These are phyloP conservation scores for Ranitomeya imitator DNA, from an alignment of 2,113 vertebrate species.

Conservation along the genomic window DNA sequence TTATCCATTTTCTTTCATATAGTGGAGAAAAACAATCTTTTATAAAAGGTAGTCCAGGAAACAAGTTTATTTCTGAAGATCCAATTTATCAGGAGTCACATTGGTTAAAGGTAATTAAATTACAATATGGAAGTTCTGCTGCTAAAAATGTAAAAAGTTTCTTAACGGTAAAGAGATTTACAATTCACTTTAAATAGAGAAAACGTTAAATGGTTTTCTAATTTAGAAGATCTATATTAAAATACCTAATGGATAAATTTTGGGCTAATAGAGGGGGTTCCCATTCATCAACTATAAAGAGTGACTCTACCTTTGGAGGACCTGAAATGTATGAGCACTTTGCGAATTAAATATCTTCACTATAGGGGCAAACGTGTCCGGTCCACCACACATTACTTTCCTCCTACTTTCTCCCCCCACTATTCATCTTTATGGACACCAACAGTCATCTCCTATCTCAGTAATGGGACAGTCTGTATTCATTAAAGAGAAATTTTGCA, in stretches of 20 bases:
- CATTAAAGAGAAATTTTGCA: no score
- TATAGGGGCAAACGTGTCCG: no score
- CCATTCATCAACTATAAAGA: background rate
- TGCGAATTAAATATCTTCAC: background rate
- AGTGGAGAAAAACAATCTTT: conserved; percentile 50
- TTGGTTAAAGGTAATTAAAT: conserved; percentile 59
- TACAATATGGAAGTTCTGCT: conserved; percentile 11
- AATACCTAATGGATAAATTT: background rate
- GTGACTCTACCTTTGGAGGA: background rate
- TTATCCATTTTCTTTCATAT: conserved; percentile 50
- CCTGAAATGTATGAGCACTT: background rate
- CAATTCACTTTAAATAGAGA: background rate
- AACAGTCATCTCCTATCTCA: no score
- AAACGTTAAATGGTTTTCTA: background rate
- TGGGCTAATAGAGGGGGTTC: background rate
- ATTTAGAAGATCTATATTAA: background rate
- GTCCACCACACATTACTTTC: no score
- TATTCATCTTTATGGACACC: no score
- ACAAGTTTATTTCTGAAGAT: conserved; percentile 52
- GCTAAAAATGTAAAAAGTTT: conserved; percentile 17
- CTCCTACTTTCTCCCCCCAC: no score
- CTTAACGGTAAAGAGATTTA: background rate
- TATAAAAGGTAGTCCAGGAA: conserved; percentile 48
- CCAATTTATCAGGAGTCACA: conserved; percentile 52
- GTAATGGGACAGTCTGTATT: no score